A percentile compares a stretch with the other conserved stretches of the same genome.
These are phyloP conservation scores for Tricholaema leucomelas DNA, from an alignment of 2,113 vertebrate species.

Conservation along the genomic window DNA sequence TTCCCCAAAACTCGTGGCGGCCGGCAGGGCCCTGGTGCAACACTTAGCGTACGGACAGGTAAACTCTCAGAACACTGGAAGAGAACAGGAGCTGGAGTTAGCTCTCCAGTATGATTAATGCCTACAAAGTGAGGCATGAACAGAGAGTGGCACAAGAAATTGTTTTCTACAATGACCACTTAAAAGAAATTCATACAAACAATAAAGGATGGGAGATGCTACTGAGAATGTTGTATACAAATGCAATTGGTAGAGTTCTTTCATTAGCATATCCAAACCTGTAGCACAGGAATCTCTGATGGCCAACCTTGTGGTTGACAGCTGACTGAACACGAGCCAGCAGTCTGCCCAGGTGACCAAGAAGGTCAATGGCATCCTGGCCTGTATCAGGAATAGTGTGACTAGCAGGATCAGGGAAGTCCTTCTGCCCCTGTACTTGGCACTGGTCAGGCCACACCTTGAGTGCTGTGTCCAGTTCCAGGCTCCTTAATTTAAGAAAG, in stretches of 20 bases:
- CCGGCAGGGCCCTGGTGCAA: conserved; percentile 89
- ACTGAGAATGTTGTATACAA: background rate
- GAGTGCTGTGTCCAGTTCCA: too few species aligned
- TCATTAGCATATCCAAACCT: background rate
- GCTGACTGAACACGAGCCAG: too few species aligned
- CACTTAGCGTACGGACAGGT: conserved; percentile 86
- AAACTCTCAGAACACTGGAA: conserved; percentile 89
- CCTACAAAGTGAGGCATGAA: rapidly evolving
- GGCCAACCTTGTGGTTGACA: background rate
- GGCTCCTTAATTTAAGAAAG: too few species aligned
- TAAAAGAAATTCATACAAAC: background rate
- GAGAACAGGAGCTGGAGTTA: background rate
- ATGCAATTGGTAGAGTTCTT: background rate
- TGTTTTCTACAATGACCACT: background rate
- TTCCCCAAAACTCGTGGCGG: conserved; percentile 87
- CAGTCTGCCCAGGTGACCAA: too few species aligned
- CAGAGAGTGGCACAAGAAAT: background rate
- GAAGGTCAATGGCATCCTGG: too few species aligned
- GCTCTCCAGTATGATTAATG: rapidly evolving
- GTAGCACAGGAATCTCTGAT: background rate
- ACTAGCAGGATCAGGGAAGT: too few species aligned
- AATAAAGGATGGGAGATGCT: background rate
- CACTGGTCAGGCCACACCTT: too few species aligned
- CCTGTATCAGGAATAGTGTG: too few species aligned
- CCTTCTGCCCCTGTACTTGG: too few species aligned